phyloP scores from a whole-genome alignment of 2,797 vertebrate genomes.

The Crocodylus rhombifer region DNA sequence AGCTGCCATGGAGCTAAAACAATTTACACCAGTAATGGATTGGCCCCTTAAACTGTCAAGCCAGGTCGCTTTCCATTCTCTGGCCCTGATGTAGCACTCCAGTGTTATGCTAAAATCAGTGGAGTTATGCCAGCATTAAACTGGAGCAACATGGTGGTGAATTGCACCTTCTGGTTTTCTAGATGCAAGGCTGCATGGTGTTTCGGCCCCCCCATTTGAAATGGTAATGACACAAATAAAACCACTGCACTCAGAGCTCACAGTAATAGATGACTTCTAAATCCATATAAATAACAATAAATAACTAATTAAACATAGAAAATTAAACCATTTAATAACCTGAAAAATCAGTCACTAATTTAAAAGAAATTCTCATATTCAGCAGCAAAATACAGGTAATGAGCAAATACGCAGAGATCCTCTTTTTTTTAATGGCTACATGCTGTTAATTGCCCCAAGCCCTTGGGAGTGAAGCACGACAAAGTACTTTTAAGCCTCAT shows the following conservation, averaged over 20 bases:
- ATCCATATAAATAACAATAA: constrained; percentile 45
- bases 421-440: not conserved
- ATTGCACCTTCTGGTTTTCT: accelerated
- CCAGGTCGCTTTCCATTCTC: accelerated
- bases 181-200: accelerated
- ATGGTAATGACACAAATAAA: constrained; percentile 56
- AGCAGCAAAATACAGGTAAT: not conserved
- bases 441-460: not conserved
- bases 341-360: constrained; percentile 36
- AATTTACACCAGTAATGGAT: accelerated
- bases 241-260: not conserved
- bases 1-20: not conserved
- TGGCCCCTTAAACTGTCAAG: accelerated
- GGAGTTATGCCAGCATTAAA: not conserved
- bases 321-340: not conserved
- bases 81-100: not conserved
- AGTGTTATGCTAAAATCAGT: not conserved
- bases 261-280: not conserved
- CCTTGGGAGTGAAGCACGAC: accelerated
- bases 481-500: not conserved
- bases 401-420: not conserved
- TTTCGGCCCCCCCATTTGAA: not conserved
- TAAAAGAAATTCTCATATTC: constrained; percentile 12
- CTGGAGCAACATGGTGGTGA: accelerated
- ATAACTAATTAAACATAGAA: constrained; percentile 1